Conservation (phyloP, 2,888 invertebrate species). For the Argynnis bischoffii region DNA sequence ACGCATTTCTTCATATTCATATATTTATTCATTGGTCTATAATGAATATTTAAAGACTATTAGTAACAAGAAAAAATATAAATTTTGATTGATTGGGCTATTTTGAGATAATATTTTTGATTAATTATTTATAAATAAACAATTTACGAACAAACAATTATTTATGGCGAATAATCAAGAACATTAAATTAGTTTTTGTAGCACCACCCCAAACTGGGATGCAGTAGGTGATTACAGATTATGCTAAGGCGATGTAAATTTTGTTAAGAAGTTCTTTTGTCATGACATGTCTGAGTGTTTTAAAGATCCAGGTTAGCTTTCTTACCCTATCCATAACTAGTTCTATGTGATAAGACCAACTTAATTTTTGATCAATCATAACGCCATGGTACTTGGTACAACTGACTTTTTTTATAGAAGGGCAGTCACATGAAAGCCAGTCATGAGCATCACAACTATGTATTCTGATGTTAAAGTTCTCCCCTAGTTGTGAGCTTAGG, state of each 20-base stretch:
- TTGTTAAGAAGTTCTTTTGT: conserved; percentile 5
- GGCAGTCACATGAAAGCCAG: not conserved
- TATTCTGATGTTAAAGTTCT: not conserved
- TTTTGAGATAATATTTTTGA: too few relatives aligned
- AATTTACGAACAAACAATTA: too few relatives aligned
- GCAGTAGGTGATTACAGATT: conserved; percentile 26
- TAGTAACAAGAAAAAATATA: too few relatives aligned
- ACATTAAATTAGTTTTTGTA: conserved; percentile 33
- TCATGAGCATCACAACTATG: not conserved
- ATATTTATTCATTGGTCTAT: too few relatives aligned
- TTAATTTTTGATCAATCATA: conserved; percentile 1
- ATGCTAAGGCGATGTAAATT: not conserved
- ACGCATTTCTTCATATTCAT: too few relatives aligned
- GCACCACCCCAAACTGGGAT: too few relatives aligned
- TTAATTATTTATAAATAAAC: too few relatives aligned
- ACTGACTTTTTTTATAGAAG: not conserved
- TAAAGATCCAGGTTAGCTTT: not conserved
- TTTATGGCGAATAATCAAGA: too few relatives aligned
- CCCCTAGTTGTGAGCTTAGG: not conserved
- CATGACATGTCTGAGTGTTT: not conserved
- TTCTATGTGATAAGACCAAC: not conserved
- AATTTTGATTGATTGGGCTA: too few relatives aligned
- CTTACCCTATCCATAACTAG: not conserved
- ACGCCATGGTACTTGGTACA: not conserved
- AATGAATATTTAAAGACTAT: too few relatives aligned